phyloP scores from a whole-genome alignment of 2,888 invertebrate genomes.

The Aproaerema taeniolella region DNA sequence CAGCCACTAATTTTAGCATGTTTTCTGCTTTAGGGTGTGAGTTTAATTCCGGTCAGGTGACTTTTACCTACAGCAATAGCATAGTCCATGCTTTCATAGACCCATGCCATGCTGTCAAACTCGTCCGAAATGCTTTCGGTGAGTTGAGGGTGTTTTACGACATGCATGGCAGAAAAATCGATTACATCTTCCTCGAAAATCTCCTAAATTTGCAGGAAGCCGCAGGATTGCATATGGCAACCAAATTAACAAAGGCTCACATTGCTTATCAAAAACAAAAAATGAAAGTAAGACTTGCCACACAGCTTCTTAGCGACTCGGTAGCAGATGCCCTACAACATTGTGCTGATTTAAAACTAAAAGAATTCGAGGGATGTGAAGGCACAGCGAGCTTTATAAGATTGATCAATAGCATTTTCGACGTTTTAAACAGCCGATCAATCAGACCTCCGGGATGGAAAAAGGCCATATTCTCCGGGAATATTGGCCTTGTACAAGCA shows the following conservation, averaged over 20 bases:
- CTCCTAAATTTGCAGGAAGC: conserved; percentile 11
- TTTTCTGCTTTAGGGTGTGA: not conserved
- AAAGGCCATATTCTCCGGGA: conserved; percentile 19
- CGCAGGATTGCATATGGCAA: not conserved
- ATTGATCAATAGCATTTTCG: conserved; percentile 19
- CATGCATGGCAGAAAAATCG: conserved; percentile 9
- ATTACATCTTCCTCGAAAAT: conserved; percentile 15
- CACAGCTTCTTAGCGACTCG: conserved; percentile 1
- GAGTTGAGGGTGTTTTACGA: conserved; percentile 17
- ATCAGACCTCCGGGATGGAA: conserved; percentile 22
- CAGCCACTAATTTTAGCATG: not conserved
- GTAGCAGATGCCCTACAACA: conserved; percentile 7
- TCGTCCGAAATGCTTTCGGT: conserved; percentile 20
- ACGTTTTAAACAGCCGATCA: conserved; percentile 19
- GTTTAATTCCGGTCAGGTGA: not conserved
- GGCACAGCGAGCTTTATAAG: conserved; percentile 18
- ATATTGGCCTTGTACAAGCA: conserved; percentile 15
- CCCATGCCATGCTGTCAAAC: conserved; percentile 19
- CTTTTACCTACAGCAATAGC: not conserved
- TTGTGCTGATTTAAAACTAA: not conserved
- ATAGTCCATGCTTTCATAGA: conserved; percentile 12
- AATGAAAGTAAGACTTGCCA: conserved; percentile 1
- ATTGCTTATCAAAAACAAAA: not conserved
- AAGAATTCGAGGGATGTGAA: not conserved
- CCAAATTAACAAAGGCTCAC: conserved; percentile 1